Base-by-base conservation (phyloP, 1,140 invertebrate species). In the Drosophila athabasca region DNA sequence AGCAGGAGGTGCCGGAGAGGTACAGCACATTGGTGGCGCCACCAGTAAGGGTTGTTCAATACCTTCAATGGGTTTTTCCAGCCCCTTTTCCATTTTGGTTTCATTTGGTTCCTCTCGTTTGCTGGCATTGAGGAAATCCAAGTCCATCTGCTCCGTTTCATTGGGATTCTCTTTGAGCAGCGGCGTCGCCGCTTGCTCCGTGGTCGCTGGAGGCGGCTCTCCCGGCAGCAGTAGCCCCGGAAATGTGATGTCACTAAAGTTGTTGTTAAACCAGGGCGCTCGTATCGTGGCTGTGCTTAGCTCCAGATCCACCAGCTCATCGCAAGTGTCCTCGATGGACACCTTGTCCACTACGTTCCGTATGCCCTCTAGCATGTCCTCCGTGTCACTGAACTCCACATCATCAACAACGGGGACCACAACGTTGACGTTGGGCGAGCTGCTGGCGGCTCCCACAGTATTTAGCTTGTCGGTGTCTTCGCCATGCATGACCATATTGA, bases 301-400 rank as follows among this genome's bases (percentile, higher is more conserved):
- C n/a, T 85, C 81, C 19, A 90, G 59, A 43, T 91, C 90, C 39
- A 89, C 80, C 6, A 90, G 71, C 50, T 82, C 89, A 54, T 91
- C 87, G 53, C 85, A 90, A 11, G 90, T 91, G 53, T 92, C 91
- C 43, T 90, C 89, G 3, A 91, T 83, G 2, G 88, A 90, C 9
- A 92, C 92, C 52, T 92, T 93, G 11, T 93, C 93, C 29, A 95
- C 95, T 43, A 95, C 93, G 76, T 94, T 94, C 61, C 95, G 93
- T 65, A 96, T 96, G 66, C 96, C 96, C 85, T 95, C 96, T 94
- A 96, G 96, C 85, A 97, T 93, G 91, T 96, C 96, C 91, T 96
- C 96, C 0, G 95, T 94, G 76, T 96, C 96, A 62, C 95, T 96
- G 84, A 96, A 96, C 88, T 96, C 96, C 46, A 90, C 80, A 39